phyloP scores from a whole-genome alignment of 2,797 vertebrate genomes.

The Aselliscus stoliczkanus region DNA sequence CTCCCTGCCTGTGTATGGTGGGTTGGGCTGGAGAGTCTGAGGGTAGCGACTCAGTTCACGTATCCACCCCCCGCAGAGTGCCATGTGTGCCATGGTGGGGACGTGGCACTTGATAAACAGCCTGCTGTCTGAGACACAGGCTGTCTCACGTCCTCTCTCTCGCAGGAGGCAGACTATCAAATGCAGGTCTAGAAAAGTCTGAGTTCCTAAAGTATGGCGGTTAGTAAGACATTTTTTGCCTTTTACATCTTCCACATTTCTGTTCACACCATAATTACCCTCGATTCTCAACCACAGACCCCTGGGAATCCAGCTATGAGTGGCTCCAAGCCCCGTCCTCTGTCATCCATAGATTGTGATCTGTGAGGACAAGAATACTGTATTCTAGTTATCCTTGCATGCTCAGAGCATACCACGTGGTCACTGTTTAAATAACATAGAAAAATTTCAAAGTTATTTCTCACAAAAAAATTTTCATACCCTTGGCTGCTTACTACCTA shows the following conservation, averaged over 20 bases:
- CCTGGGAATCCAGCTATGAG: neutral
- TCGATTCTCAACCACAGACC: neutral
- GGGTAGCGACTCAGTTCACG: neutral
- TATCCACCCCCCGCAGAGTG: accelerated
- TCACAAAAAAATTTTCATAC: neutral
- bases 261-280: neutral
- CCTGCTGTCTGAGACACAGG: neutral
- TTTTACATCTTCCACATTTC: neutral
- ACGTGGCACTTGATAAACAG: accelerated
- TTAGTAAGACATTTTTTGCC: neutral
- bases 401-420: neutral
- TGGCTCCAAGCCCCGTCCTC: neutral
- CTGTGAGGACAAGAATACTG: neutral
- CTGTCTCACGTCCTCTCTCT: neutral
- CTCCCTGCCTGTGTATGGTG: neutral
- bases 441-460: neutral
- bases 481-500: neutral
- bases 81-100: neutral
- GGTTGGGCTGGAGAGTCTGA: neutral
- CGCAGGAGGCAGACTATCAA: neutral
- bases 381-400: neutral
- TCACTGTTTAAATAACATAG: neutral
- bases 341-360: neutral
- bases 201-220: neutral
- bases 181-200: neutral